Conservation (phyloP, 1,140 invertebrate genomes). For the Cataglyphis hispanica region DNA sequence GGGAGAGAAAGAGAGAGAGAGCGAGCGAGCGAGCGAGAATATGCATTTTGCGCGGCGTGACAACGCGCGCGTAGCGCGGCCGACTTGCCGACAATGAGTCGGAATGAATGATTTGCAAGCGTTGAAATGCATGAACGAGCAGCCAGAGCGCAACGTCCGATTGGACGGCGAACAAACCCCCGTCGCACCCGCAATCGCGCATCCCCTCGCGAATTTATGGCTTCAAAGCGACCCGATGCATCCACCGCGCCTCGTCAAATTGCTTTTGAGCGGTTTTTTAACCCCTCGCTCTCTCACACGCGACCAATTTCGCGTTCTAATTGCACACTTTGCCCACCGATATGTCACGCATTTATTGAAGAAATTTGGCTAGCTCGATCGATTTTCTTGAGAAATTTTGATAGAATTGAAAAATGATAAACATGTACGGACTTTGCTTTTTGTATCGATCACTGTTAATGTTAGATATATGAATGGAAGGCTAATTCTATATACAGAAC, state of each 20-base stretch:
- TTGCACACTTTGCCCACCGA: constrained; percentile 60
- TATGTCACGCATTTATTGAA: constrained; percentile 17
- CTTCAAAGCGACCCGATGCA: constrained; percentile 72
- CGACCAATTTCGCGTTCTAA: constrained; percentile 67
- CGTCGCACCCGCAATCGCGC: constrained; percentile 64
- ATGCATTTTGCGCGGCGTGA: constrained; percentile 62
- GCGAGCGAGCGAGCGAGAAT: background rate
- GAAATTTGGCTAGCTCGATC: background rate
- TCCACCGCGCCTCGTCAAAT: constrained; percentile 72
- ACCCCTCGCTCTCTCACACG: constrained; percentile 35
- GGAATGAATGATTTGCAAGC: constrained; percentile 80
- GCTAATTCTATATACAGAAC: background rate
- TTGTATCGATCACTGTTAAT: background rate
- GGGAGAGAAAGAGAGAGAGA: background rate
- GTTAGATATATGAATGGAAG: constrained; percentile 2
- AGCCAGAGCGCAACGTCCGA: constrained; percentile 76
- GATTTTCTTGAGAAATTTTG: background rate
- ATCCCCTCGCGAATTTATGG: constrained; percentile 73
- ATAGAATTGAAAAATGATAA: background rate
- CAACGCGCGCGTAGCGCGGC: constrained; percentile 67
- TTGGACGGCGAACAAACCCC: constrained; percentile 63
- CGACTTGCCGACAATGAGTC: constrained; percentile 74
- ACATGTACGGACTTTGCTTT: background rate
- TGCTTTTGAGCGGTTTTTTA: constrained; percentile 76
- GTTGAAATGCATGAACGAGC: constrained; percentile 79